Evolutionary conservation across 1,140 invertebrate species (phyloP).

Genomic region (Nebria ingens): DNA sequence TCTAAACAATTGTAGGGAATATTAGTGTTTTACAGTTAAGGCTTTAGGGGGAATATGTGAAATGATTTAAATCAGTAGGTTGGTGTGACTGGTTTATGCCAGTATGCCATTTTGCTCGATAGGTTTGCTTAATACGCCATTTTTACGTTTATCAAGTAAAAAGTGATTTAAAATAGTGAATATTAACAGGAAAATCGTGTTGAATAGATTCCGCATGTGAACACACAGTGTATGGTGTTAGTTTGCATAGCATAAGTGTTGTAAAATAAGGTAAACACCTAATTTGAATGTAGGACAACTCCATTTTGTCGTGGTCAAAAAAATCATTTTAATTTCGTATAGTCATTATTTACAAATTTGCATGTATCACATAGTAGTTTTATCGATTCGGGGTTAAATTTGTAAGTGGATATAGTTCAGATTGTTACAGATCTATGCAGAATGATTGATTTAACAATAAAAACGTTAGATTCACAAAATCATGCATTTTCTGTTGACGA

Average conservation of each 20-base stretch:
- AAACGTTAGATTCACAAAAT: constrained; percentile 88
- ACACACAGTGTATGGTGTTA: not conserved
- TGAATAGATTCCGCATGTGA: not conserved
- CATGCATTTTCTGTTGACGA: constrained; percentile 75
- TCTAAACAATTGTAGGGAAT: too few species aligned
- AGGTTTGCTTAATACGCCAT: not conserved
- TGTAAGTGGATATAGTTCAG: too few species aligned
- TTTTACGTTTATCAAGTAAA: constrained; percentile 2
- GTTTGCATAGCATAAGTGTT: not conserved
- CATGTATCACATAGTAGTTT: not conserved
- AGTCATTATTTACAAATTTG: not conserved
- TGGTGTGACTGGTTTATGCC: not conserved
- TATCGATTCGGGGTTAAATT: not conserved
- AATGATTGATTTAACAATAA: constrained; percentile 80
- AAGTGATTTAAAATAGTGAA: too few species aligned
- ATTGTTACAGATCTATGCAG: constrained; percentile 21
- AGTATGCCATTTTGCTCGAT: not conserved
- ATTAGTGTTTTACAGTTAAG: too few species aligned
- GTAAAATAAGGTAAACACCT: constrained; percentile 16
- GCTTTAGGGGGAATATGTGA: too few species aligned
- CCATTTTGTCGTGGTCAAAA: constrained; percentile 17
- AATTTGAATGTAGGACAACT: constrained; percentile 10
- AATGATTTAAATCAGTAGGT: not conserved
- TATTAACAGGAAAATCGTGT: too few species aligned
- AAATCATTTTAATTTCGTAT: not conserved